Base-by-base conservation (phyloP, 2,797 vertebrate genomes). In the Enteromius fasciolatus region DNA sequence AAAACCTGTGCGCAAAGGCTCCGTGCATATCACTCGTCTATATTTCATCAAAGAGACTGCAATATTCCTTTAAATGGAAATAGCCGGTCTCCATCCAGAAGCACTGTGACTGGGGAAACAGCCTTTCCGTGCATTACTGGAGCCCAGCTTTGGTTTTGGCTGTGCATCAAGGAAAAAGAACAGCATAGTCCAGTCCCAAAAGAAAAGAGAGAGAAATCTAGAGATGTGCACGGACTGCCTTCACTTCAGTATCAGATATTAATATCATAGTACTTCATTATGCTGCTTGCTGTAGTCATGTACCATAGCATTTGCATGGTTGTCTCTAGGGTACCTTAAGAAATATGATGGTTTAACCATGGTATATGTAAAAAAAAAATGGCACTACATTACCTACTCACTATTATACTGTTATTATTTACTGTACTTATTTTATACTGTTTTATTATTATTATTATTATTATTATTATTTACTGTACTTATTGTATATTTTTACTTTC, bases 51-150 rank as follows among this genome's bases (percentile, higher is more conserved):
- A 89, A 86, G 72, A 91, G 91, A 93, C 85, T 90, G 92, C 84
- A 89, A 92, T 92, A 91, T 92, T 92, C 90, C 89, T 92, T 88
- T 90, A 90, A 93, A 91, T 90, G 91, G 91, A 90, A 92, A 92
- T 92, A 90, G 86, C 80, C 86, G 87, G 61, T 83, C 76, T 33
- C 41, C 44, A 70, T 79, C 84, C 75, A 66, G 77, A 46, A 83
- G 84, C 76, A 78, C 82, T 46, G 76, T 84, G 73, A 63, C 73
- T 77, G 18, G 36, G 69, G 72, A 77, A 84, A 87, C 76, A 83
- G 75, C 78, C 82, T 84, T 86, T 87, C 87, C 88, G 91, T 90
- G 91, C 89, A 87, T 91, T 92, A 92, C 90, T 91, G 88, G 91
- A 92, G 68, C 41, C 14, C 28, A 36, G 52, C 88, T 87, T 82